phyloP scores from a whole-genome alignment of 2,797 vertebrate genomes.

The Rhodeus uyekii region DNA sequence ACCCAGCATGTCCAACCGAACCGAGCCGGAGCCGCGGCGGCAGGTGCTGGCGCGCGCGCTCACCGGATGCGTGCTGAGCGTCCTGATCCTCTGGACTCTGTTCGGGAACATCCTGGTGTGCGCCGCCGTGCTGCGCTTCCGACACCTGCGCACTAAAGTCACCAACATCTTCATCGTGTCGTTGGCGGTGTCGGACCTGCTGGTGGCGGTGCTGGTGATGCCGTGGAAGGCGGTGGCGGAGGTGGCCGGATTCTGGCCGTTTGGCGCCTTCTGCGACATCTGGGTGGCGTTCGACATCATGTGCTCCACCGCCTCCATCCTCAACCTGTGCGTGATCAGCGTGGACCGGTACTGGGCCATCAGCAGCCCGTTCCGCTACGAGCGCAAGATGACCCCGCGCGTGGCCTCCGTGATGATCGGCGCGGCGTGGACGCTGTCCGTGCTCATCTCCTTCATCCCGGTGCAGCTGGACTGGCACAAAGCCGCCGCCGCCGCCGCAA shows the following conservation, averaged over 20 bases:
- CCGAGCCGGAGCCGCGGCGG: constrained; percentile 61
- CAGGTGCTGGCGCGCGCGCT: constrained; percentile 75
- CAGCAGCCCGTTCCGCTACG: constrained; percentile 92
- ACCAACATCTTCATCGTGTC: constrained; percentile 95
- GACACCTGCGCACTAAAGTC: constrained; percentile 88
- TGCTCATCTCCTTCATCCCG: constrained; percentile 95
- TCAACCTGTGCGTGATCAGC: constrained; percentile 93
- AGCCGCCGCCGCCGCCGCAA: constrained; percentile 53
- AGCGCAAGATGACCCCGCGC: constrained; percentile 91
- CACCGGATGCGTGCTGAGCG: constrained; percentile 83
- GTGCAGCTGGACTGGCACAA: constrained; percentile 95
- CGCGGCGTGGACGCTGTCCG: constrained; percentile 87
- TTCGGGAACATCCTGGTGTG: constrained; percentile 93
- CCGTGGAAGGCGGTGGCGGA: constrained; percentile 95
- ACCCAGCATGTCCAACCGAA: constrained; percentile 72
- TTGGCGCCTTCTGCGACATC: constrained; percentile 90
- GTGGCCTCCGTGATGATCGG: constrained; percentile 90
- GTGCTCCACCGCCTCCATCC: constrained; percentile 97
- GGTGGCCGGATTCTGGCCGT: constrained; percentile 93
- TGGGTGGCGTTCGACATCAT: constrained; percentile 98
- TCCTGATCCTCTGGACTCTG: constrained; percentile 91
- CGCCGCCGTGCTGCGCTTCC: constrained; percentile 85
- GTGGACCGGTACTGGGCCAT: constrained; percentile 97
- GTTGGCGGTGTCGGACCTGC: constrained; percentile 89
- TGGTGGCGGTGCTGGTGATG: constrained; percentile 94